These are phyloP conservation scores for Globia sparganii DNA, from an alignment of 2,888 invertebrate species.

Conservation along the genomic window DNA sequence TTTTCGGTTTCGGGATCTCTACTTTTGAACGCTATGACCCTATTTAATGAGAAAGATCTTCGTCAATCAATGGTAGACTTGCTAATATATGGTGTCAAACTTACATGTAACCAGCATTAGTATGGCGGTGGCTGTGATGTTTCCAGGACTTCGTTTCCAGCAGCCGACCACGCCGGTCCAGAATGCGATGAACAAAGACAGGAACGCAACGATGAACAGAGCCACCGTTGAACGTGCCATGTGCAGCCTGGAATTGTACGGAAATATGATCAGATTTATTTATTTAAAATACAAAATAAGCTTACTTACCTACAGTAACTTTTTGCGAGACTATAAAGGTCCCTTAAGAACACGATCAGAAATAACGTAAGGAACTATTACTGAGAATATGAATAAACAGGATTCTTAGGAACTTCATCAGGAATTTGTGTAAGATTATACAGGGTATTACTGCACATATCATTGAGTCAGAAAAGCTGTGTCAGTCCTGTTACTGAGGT, in stretches of 20 bases:
- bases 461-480: background rate
- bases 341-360: background rate
- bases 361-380: background rate
- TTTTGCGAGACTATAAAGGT: background rate
- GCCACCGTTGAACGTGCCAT: conserved; percentile 98
- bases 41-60: background rate
- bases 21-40: background rate
- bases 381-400: background rate
- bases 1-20: background rate
- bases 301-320: background rate
- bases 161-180: conserved; percentile 99
- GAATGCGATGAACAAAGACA: conserved; percentile 97
- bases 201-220: conserved; percentile 97
- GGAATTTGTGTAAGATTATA: background rate
- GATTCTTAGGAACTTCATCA: background rate
- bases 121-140: conserved; percentile 98
- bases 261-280: background rate
- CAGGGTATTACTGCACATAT: background rate
- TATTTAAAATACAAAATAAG: background rate
- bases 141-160: conserved; percentile 98
- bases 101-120: conserved; percentile 96
- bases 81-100: conserved; percentile 68
- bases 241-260: conserved; percentile 89
- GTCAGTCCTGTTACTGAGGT: background rate
- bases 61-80: background rate